Evolutionary conservation across 2,113 vertebrate species (phyloP), one percentile per base, ranked within the genome.

Genomic region (Tragulus kanchil): DNA sequence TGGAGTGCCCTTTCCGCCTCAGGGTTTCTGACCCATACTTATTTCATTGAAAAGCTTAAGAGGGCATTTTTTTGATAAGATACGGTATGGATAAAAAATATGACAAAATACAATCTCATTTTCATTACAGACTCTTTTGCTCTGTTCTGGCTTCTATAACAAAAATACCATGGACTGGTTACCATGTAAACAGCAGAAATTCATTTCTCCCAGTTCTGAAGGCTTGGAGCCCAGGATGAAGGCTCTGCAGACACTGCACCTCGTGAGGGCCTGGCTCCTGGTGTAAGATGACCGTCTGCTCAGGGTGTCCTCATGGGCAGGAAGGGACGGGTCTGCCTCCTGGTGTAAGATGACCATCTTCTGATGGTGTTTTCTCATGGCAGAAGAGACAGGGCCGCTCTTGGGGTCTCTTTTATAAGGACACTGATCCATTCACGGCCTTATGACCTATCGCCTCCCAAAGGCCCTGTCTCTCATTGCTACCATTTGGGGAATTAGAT

Each of bases 61-160:
- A 45, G n/a, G 85, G 54, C 42, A 21, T 21, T 71, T 42, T 79
- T 85, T 82, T 75, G 28, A 69, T 82, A 87, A 62, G 45, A 48
- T 8, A 73, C 73, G 1, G 1, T 28, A 71, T 65, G 45, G 81
- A 31, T 48, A 77, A 79, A n/a, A n/a, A 82, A 50, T 86, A 69
- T 12, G 85, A 89, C 45, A 94, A 92, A 78, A 62, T 71, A 59
- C 2, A 58, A 48, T 79, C 92, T 54, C 36, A 58, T 84, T 87
- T 83, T 90, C 21, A 77, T 19, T 58, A 31, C 48, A 83, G 23
- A 58, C 42, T 45, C 7, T 59, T 82, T 26, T 69, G 62, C 56
- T 64, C 50, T 64, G 1, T 52, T 88, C 45, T 62, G n/a, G 17
- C 31, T 13, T 54, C 77, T 42, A 0, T 69, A 14, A 81, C 62